Evolutionary conservation across 1,140 invertebrate species (phyloP).

Genomic region (Drosophila subpulchrella): DNA sequence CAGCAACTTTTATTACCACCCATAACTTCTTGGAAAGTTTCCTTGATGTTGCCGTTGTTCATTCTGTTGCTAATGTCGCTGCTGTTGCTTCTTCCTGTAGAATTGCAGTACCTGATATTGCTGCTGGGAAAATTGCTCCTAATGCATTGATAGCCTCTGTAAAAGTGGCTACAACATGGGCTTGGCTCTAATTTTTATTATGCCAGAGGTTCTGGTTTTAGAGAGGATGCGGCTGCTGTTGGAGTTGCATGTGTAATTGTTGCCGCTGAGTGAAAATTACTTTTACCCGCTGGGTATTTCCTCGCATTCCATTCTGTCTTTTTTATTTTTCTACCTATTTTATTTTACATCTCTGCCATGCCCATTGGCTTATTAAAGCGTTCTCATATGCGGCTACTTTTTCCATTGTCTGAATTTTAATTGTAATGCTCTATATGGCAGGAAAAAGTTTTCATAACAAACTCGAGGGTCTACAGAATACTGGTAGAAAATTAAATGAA

Average conservation of each 20-base stretch:
- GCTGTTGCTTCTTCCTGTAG: background rate
- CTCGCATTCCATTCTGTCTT: background rate
- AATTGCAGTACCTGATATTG: background rate
- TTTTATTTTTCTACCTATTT: background rate
- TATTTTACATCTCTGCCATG: background rate
- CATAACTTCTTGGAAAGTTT: slow-evolving; percentile 9
- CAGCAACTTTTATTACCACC: slow-evolving; percentile 12
- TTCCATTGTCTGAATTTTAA: slow-evolving; percentile 11
- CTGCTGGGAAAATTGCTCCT: slow-evolving; percentile 17
- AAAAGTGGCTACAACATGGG: slow-evolving; percentile 12
- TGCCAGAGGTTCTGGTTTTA: background rate
- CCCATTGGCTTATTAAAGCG: background rate
- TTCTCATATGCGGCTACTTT: background rate
- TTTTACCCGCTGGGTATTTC: background rate
- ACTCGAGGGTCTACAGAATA: background rate
- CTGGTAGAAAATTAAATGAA: background rate
- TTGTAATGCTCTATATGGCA: slow-evolving; percentile 8
- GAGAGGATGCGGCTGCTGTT: background rate
- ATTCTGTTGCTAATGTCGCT: background rate
- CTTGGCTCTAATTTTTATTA: slow-evolving; percentile 8
- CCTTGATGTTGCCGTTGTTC: slow-evolving; percentile 3
- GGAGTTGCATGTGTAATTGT: slow-evolving; percentile 3
- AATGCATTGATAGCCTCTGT: slow-evolving; percentile 27
- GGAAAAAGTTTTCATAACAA: slow-evolving; percentile 5
- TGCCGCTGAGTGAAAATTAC: background rate